Base-by-base conservation (phyloP, 2,888 invertebrate species). In the Herminia tarsipennalis region DNA sequence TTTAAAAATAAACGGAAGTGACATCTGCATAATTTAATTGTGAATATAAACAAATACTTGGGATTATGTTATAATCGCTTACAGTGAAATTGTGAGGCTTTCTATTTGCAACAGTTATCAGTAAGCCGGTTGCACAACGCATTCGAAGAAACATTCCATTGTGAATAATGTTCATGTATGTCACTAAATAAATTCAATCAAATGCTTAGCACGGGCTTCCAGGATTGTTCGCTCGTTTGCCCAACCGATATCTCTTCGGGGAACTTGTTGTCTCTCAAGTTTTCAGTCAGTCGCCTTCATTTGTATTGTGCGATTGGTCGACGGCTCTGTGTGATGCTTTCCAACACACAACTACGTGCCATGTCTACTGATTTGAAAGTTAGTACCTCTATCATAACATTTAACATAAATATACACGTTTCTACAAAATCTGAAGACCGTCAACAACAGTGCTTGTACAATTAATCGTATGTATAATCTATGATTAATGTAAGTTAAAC, bases 201-300 rank as follows among this genome's bases (percentile, higher is more conserved):
- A 86, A 82, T 87, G 89, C 88, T 89, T 86, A 87, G 78, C 69
- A 56, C 56, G 68, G 81, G 57, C 67, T 89, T 88, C 88, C 85
- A 73, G 82, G 85, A 84, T 75, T 69, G 61, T 70, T 54, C 53
- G 73, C 67, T 73, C 76, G 54, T 52, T 62, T 58, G 73, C 66
- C 70, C 69, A 69, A 65, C 65, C 60, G 64, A 44, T 70, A 69
- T 64, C 60, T 73, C 73, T 81, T 80, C 74, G 67, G 47, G 56
- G 76, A 76, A 79, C 63, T 60, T 62, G 60, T 65, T 61, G 54
- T 48, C 34, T 51, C 46, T 60, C 46, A 53, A 59, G 41, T 44
- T 65, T 72, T 73, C 59, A 75, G 70, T 77, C 71, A 71, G 73
- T 76, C 63, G 59, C 51, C n/a, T 61, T 61, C 66, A 56, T 66